Percentiles rank a stretch among this genome's conserved stretches.
These are phyloP conservation scores for Synergus itoensis DNA, from an alignment of 2,888 invertebrate species.

Conservation along the genomic window DNA sequence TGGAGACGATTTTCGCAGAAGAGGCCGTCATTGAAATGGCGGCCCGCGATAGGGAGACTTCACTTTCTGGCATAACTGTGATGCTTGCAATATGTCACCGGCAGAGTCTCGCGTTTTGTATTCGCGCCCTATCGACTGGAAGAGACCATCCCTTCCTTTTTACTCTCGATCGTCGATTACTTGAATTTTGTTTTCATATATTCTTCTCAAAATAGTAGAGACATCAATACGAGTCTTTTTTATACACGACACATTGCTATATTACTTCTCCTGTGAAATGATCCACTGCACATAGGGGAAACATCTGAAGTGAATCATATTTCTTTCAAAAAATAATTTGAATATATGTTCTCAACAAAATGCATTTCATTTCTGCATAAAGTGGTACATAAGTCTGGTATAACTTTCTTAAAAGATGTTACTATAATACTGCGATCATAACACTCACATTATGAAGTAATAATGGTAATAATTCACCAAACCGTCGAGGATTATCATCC, in stretches of 20 bases:
- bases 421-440: neutral
- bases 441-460: neutral
- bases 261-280: neutral
- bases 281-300: neutral
- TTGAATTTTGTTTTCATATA: slow-evolving; percentile 42
- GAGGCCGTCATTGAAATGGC: slow-evolving; percentile 70
- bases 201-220: neutral
- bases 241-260: neutral
- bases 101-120: slow-evolving; percentile 68
- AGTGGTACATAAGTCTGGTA: too few relatives aligned
- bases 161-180: slow-evolving; percentile 49
- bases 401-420: too few relatives aligned
- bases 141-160: slow-evolving; percentile 68
- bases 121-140: slow-evolving; percentile 65
- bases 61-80: slow-evolving; percentile 67
- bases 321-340: neutral
- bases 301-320: neutral
- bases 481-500: neutral
- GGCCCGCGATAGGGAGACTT: slow-evolving; percentile 57
- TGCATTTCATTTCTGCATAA: too few relatives aligned
- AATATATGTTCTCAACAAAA: neutral
- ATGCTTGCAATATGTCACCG: slow-evolving; percentile 74
- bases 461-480: neutral
- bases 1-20: slow-evolving; percentile 75
- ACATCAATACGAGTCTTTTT: slow-evolving; percentile 9